phyloP scores from a whole-genome alignment of 2,888 invertebrate genomes.

The Chloroclysta siterata region DNA sequence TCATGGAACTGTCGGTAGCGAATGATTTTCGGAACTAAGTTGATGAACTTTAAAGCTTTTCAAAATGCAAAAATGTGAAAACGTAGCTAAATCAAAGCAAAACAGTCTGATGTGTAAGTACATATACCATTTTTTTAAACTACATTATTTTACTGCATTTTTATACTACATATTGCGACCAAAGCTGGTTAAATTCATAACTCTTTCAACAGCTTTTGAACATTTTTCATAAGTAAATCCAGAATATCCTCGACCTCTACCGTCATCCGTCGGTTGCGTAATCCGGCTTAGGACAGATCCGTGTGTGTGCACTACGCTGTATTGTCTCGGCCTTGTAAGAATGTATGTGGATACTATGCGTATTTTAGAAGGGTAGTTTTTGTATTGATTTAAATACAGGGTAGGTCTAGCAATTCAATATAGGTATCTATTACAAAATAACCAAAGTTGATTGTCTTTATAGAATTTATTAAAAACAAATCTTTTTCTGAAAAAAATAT shows the following conservation, averaged over 20 bases:
- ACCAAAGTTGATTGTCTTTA: too few species aligned
- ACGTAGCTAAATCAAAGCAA: too few species aligned
- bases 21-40: background rate
- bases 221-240: slow-evolving; percentile 61
- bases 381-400: too few species aligned
- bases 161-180: too few species aligned
- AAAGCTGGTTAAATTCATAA: slow-evolving; percentile 19
- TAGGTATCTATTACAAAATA: too few species aligned
- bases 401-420: too few species aligned
- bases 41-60: background rate
- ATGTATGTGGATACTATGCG: slow-evolving; percentile 23
- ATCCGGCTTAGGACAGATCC: slow-evolving; percentile 81
- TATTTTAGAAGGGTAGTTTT: background rate
- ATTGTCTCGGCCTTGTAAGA: slow-evolving; percentile 48
- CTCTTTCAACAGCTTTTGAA: slow-evolving; percentile 46
- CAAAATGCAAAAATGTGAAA: background rate
- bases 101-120: too few species aligned
- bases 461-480: too few species aligned
- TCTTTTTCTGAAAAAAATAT: too few species aligned
- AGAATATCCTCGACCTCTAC: slow-evolving; percentile 69
- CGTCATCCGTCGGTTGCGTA: slow-evolving; percentile 74
- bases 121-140: too few species aligned
- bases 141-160: too few species aligned
- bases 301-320: slow-evolving; percentile 53
- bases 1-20: background rate